These are phyloP conservation scores for Sminthurides aquaticus DNA, from an alignment of 2,888 invertebrate species.

Conservation along the genomic window DNA sequence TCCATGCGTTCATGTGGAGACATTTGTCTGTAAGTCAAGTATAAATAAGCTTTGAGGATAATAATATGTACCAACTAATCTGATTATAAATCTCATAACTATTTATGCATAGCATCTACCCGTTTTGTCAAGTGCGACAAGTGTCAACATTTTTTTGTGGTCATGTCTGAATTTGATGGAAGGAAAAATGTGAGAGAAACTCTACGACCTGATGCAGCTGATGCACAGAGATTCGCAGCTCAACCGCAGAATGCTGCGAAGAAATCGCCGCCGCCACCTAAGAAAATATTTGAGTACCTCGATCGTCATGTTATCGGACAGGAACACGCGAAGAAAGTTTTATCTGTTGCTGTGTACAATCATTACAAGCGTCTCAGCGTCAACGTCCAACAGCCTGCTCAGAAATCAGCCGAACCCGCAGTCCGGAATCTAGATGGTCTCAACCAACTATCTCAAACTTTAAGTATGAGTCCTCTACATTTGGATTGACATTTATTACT, in stretches of 20 bases:
- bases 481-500: background rate
- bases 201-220: slow-evolving; percentile 32
- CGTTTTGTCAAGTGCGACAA: slow-evolving; percentile 97
- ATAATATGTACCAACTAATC: too few species aligned
- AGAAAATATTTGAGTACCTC: slow-evolving; percentile 83
- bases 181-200: slow-evolving; percentile 64
- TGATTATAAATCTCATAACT: slow-evolving; percentile 6
- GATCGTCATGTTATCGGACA: slow-evolving; percentile 97
- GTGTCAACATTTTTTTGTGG: slow-evolving; percentile 95
- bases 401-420: slow-evolving; percentile 29
- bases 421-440: slow-evolving; percentile 41
- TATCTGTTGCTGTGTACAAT: slow-evolving; percentile 97
- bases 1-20: slow-evolving; percentile 94
- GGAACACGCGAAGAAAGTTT: slow-evolving; percentile 91
- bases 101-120: slow-evolving; percentile 64
- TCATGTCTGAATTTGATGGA: slow-evolving; percentile 84
- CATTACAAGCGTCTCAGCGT: slow-evolving; percentile 97
- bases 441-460: slow-evolving; percentile 39
- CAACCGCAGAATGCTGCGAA: slow-evolving; percentile 22
- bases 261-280: slow-evolving; percentile 42
- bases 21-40: slow-evolving; percentile 71
- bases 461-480: slow-evolving; percentile 35
- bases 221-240: slow-evolving; percentile 24
- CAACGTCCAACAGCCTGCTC: slow-evolving; percentile 58
- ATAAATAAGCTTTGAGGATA: background rate